Evolutionary conservation across 2,797 vertebrate species (phyloP).

Genomic region (Trachops cirrhosus): DNA sequence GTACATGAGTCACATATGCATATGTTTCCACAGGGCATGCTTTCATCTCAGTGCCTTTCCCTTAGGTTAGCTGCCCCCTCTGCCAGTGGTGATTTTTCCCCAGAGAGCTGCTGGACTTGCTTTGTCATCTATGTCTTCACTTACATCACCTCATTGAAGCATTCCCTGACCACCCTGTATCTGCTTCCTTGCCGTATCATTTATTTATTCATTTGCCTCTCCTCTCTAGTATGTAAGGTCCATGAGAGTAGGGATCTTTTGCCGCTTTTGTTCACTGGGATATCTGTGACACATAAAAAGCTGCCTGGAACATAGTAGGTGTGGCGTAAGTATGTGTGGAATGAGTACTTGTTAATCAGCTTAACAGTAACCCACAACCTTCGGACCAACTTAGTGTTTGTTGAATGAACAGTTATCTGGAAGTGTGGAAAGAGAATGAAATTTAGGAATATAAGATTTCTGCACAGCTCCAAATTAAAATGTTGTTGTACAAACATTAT

Average conservation of each 20-base stretch:
- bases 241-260: not conserved
- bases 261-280: not conserved
- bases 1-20: not conserved
- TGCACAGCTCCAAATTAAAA: not conserved
- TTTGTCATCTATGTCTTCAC: not conserved
- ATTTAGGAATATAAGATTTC: not conserved
- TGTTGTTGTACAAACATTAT: not conserved
- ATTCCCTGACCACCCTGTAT: not conserved
- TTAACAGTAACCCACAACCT: too few relatives aligned
- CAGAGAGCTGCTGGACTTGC: not conserved
- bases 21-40: not conserved
- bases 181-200: not conserved
- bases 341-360: not conserved
- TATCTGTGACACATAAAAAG: not conserved
- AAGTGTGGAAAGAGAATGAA: not conserved
- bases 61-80: not conserved
- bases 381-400: not conserved
- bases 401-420: slow-evolving; percentile 5
- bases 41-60: not conserved
- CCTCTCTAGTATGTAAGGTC: not conserved
- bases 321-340: not conserved
- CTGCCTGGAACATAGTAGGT: not conserved
- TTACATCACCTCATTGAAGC: not conserved
- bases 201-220: not conserved
- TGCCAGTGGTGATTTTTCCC: not conserved